phyloP scores from a whole-genome alignment of 2,888 invertebrate genomes.

The Hedya salicella region DNA sequence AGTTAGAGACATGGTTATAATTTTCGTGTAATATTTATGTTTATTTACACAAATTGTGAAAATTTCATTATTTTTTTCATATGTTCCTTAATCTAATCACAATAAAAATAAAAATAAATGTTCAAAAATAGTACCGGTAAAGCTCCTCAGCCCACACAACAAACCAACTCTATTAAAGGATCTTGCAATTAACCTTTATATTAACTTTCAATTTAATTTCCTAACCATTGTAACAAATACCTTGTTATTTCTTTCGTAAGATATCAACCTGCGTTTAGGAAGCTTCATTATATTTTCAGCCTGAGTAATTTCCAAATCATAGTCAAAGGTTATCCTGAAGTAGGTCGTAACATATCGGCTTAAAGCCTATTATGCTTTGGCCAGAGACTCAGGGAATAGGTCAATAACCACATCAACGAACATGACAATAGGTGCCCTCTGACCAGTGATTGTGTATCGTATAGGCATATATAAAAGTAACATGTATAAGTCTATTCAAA shows the following conservation, averaged over 20 bases:
- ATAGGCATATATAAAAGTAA: background rate
- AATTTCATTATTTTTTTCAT: too few relatives aligned
- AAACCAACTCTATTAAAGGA: background rate
- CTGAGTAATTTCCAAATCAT: conserved; percentile 12
- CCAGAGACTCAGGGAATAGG: background rate
- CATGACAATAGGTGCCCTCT: conserved; percentile 36
- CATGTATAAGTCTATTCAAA: background rate
- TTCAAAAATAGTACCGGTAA: too few relatives aligned
- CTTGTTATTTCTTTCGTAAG: background rate
- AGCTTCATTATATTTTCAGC: conserved; percentile 20
- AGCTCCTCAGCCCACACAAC: too few relatives aligned
- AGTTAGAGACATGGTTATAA: too few relatives aligned
- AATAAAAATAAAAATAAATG: too few relatives aligned
- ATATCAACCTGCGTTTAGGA: conserved; percentile 3
- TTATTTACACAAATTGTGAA: too few relatives aligned
- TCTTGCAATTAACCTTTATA: background rate
- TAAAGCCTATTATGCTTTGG: conserved; percentile 14
- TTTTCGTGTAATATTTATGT: too few relatives aligned
- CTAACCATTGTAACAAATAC: background rate
- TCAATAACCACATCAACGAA: conserved; percentile 10
- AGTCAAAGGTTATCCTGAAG: background rate
- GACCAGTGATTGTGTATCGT: conserved; percentile 1
- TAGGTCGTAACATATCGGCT: conserved; percentile 11
- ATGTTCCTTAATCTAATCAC: too few relatives aligned
- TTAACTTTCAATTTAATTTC: background rate